Conservation (phyloP, 2,113 vertebrate genomes). For the Cinclus cinclus region DNA sequence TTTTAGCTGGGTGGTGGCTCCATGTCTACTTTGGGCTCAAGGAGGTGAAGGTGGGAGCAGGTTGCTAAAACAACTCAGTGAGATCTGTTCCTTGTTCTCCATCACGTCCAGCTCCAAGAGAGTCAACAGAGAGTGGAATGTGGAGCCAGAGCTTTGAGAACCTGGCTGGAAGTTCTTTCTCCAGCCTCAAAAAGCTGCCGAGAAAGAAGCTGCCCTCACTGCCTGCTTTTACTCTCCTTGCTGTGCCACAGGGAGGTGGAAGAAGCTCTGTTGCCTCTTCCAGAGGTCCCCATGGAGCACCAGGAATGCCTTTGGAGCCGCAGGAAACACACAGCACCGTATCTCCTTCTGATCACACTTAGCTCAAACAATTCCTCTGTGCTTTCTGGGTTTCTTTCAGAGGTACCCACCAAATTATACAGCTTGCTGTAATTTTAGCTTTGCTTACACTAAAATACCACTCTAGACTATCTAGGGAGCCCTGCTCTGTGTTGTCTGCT, state of each 20-base stretch:
- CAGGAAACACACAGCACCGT: accelerated
- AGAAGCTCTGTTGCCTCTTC: neutral
- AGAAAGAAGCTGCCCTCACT: neutral
- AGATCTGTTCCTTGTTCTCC: neutral
- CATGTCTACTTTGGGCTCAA: neutral
- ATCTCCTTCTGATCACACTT: neutral
- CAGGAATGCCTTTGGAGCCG: accelerated
- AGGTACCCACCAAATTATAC: neutral
- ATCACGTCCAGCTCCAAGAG: neutral
- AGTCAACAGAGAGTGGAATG: neutral
- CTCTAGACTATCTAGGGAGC: neutral
- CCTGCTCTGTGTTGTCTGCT: neutral
- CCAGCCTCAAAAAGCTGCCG: neutral
- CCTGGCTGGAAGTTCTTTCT: neutral
- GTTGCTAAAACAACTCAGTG: neutral
- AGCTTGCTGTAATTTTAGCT: neutral
- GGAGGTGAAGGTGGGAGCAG: neutral
- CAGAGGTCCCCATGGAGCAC: neutral
- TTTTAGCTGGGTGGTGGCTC: neutral
- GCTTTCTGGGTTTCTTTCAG: neutral
- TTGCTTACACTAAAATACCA: neutral
- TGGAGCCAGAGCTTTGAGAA: neutral
- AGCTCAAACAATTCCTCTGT: neutral
- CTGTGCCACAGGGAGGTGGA: neutral
- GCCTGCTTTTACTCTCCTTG: accelerated